Conservation (phyloP, 2,888 invertebrate genomes). For the Catocala fraxini region DNA sequence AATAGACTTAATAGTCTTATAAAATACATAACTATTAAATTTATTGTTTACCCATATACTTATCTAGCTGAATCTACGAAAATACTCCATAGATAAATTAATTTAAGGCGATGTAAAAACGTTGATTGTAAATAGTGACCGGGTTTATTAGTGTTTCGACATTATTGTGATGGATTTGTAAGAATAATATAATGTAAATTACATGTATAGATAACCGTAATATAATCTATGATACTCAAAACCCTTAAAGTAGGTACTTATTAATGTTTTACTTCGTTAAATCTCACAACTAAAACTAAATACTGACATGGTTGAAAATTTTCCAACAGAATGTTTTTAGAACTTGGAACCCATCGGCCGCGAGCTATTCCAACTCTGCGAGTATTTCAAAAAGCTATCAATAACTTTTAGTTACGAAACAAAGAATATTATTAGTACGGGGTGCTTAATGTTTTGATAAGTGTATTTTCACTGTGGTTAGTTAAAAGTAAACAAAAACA, state of each 20-base stretch:
- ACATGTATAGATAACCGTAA: not conserved
- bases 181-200: constrained; percentile 12
- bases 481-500: constrained; percentile 46
- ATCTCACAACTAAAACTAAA: constrained; percentile 2
- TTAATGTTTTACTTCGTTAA: constrained; percentile 4
- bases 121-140: constrained; percentile 50
- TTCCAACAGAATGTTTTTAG: constrained; percentile 12
- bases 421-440: constrained; percentile 6
- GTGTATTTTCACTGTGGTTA: constrained; percentile 39
- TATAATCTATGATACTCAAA: no score
- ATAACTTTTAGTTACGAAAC: constrained; percentile 26
- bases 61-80: constrained; percentile 34
- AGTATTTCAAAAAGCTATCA: constrained; percentile 30
- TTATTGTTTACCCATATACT: constrained; percentile 11
- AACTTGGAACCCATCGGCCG: constrained; percentile 12
- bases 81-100: constrained; percentile 34
- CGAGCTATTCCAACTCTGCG: constrained; percentile 10
- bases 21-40: not conserved
- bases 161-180: constrained; percentile 47
- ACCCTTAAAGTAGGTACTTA: no score
- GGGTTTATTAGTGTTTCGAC: constrained; percentile 35
- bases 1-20: no score
- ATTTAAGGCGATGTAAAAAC: constrained; percentile 45
- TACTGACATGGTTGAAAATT: constrained; percentile 2
- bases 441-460: constrained; percentile 30